Conservation (phyloP, 2,113 vertebrate species). For the Cebus imitator region DNA sequence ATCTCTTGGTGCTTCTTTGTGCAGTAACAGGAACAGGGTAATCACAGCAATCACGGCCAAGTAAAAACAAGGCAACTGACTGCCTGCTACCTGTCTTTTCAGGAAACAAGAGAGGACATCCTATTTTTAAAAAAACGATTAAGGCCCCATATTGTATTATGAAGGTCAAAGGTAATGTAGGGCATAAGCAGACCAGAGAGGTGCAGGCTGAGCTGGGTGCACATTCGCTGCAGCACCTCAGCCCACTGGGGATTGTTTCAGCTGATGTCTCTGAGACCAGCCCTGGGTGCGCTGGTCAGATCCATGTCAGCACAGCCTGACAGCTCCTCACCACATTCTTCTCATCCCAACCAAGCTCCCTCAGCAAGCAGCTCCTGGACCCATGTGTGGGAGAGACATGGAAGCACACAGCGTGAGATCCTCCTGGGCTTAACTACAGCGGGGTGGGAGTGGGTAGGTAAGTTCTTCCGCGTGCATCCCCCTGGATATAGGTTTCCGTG, state of each 20-base stretch:
- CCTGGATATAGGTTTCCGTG: rapidly evolving
- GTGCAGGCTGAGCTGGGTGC: too few relatives aligned
- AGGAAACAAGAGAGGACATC: not conserved
- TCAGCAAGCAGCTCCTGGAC: rapidly evolving
- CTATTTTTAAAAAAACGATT: not conserved
- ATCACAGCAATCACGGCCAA: rapidly evolving
- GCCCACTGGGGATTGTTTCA: not conserved
- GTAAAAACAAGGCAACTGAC: not conserved
- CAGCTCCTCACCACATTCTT: rapidly evolving
- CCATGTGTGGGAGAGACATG: rapidly evolving
- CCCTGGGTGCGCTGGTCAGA: not conserved
- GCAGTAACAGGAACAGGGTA: not conserved
- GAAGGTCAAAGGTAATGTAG: rapidly evolving
- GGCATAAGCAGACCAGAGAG: not conserved
- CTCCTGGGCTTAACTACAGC: not conserved
- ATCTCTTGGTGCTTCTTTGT: not conserved
- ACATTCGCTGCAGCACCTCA: not conserved
- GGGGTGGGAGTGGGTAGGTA: not conserved
- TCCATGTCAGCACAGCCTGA: not conserved
- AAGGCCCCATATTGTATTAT: rapidly evolving
- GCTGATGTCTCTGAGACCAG: not conserved
- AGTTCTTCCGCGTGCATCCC: rapidly evolving
- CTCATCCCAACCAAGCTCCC: rapidly evolving
- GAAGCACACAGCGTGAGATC: rapidly evolving
- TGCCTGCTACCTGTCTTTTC: not conserved